Evolutionary conservation across 2,113 vertebrate genomes (phyloP), one percentile per base, ranked within the genome.

Genomic region (Sisor rabdophorus): DNA sequence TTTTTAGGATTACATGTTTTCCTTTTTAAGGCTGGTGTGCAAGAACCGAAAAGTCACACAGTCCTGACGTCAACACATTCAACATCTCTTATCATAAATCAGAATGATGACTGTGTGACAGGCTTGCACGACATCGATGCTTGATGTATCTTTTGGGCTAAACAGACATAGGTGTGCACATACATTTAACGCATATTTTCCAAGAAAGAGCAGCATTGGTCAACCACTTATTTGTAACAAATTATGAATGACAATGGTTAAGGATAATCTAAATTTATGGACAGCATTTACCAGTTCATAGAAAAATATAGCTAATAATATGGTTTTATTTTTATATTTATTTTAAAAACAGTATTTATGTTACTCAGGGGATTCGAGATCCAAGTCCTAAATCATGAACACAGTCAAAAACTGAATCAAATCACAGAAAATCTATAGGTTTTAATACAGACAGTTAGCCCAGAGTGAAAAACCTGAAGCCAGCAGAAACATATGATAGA

Each of bases 381-480:
- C 24, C 50, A 68, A 68, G 40, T 24, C 13, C n/a, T 17, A 48
- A 52, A 52, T 26, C 47, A 24, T 52, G 24, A 11, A 52, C 52
- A 52, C 65, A 69, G 16, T 68, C 22, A 50, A 68, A 28, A 65
- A 2, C 2, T n/a, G n/a, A n/a, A n/a, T n/a, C n/a, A n/a, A n/a
- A n/a, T n/a, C n/a, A 19, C 47, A 10, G 40, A n/a, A 48, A 65
- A 67, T 48, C 12, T n/a, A 67, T 47, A 48, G 26, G 48, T 48
- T 40, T 24, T 24, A 48, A 67, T 67, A 19, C 65, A 68, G 65
- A 15, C 22, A 50, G 44, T 26, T 22, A 68, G 47, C 65, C n/a
- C 44, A 68, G 65, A 50, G 44, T 68, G 16, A 28, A 68, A 48
- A 68, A 28, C 13, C 64, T 48, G 40, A 48, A 47, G 64, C 24